Conservation (phyloP, 1,140 invertebrate genomes). For the Drosophila asahinai region DNA sequence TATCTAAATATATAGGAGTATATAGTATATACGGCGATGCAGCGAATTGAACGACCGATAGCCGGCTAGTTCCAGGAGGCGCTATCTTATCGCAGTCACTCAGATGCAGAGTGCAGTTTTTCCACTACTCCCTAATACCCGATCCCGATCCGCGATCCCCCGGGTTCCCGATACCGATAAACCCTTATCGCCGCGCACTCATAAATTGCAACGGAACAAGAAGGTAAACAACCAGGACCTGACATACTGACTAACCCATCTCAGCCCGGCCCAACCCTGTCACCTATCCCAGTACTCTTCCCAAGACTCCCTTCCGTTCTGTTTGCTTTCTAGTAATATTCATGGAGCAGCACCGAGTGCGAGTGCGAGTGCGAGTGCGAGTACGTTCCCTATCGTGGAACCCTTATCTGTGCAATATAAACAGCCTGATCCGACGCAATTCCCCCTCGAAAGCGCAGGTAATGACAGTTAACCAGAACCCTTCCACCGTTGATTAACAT, state of each 20-base stretch:
- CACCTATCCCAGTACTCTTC: constrained; percentile 20
- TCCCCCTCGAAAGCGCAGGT: constrained; percentile 23
- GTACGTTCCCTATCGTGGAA: constrained; percentile 34
- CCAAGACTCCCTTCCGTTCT: constrained; percentile 23
- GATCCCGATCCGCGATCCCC: constrained; percentile 12
- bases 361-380: constrained; percentile 34
- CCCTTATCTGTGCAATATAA: constrained; percentile 67
- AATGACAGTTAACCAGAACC: constrained; percentile 17
- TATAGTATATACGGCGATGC: constrained; percentile 23
- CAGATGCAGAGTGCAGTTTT: constrained; percentile 79
- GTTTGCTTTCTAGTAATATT: constrained; percentile 64
- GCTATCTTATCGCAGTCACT: constrained; percentile 67
- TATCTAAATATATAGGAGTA: constrained; percentile 3
- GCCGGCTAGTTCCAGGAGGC: constrained; percentile 51
- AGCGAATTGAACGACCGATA: constrained; percentile 54
- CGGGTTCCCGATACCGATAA: constrained; percentile 48
- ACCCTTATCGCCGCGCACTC: constrained; percentile 68
- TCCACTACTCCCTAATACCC: constrained; percentile 17
- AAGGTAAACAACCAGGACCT: constrained; percentile 71
- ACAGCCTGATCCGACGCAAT: constrained; percentile 68
- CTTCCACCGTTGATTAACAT: constrained; percentile 46
- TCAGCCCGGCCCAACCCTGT: constrained; percentile 23
- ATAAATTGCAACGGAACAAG: constrained; percentile 80
- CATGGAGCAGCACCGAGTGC: constrained; percentile 19
- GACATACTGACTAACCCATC: constrained; percentile 68